Evolutionary conservation across 2,113 vertebrate genomes (phyloP).

Genomic region (Phaethornis superciliosus): DNA sequence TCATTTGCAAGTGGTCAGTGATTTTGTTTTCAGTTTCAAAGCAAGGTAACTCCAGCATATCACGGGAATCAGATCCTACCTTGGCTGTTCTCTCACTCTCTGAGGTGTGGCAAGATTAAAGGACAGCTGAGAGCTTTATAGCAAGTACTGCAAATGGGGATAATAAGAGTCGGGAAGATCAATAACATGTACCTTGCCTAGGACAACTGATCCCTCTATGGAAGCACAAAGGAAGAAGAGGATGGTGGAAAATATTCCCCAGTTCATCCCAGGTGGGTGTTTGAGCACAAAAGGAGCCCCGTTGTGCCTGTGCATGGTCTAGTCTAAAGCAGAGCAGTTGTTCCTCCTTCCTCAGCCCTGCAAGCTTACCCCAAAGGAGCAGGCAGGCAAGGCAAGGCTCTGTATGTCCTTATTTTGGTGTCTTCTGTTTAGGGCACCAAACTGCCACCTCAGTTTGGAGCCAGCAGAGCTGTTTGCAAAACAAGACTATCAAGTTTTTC

Average conservation of each 20-base stretch:
- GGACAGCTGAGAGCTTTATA: not conserved
- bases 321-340: not conserved
- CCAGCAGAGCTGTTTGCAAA: not conserved
- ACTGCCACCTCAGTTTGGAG: not conserved
- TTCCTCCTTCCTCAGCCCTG: not conserved
- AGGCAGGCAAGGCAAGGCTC: not conserved
- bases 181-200: not conserved
- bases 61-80: not conserved
- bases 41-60: not conserved
- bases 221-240: not conserved
- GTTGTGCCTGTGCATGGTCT: not conserved
- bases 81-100: not conserved
- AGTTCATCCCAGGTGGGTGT: not conserved
- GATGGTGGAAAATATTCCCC: not conserved
- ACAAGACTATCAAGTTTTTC: rapidly evolving
- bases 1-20: not conserved
- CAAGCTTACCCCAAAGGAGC: not conserved
- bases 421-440: not conserved
- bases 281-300: not conserved
- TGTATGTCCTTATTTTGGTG: not conserved
- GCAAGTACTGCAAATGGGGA: not conserved
- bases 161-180: not conserved
- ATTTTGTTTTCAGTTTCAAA: slow-evolving; percentile 18
- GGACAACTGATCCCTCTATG: not conserved
- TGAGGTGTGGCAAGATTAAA: slow-evolving; percentile 39